A percentile compares a stretch with the other conserved stretches of the same genome.
Conservation (phyloP, 2,113 vertebrate species). For the Oophaga pumilio region DNA sequence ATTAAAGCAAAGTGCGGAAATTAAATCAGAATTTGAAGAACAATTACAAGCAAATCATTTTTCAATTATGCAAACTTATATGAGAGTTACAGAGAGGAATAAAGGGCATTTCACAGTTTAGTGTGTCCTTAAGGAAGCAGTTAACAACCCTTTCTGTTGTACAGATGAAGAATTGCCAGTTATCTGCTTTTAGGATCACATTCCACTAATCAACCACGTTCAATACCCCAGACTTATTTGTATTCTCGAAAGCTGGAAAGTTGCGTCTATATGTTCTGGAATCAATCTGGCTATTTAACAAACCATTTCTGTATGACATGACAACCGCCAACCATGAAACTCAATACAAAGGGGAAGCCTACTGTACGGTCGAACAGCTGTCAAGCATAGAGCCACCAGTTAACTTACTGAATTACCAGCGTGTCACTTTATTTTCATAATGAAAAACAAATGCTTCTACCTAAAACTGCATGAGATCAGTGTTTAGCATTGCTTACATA, state of each 20-base stretch:
- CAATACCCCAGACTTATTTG: conserved; percentile 21
- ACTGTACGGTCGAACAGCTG: conserved; percentile 49
- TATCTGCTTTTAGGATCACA: conserved; percentile 38
- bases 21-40: no score
- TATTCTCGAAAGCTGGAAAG: conserved; percentile 42
- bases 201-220: conserved; percentile 42
- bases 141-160: background rate
- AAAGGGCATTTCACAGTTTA: background rate
- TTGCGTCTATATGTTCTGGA: conserved; percentile 23
- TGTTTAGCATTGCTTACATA: background rate
- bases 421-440: conserved; percentile 36
- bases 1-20: no score
- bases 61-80: background rate
- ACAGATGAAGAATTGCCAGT: background rate
- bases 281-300: conserved; percentile 52
- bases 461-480: conserved; percentile 24
- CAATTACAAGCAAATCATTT: no score
- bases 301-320: conserved; percentile 45
- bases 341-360: conserved; percentile 48
- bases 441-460: conserved; percentile 21
- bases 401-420: conserved; percentile 44
- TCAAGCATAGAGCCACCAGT: conserved; percentile 40
- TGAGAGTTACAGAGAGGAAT: background rate
- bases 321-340: conserved; percentile 51
- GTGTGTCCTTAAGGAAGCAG: no score